Percentiles rank a stretch among this genome's conserved stretches.
Conservation (phyloP, 2,797 vertebrate species). For the Coranthus polyacanthus region DNA sequence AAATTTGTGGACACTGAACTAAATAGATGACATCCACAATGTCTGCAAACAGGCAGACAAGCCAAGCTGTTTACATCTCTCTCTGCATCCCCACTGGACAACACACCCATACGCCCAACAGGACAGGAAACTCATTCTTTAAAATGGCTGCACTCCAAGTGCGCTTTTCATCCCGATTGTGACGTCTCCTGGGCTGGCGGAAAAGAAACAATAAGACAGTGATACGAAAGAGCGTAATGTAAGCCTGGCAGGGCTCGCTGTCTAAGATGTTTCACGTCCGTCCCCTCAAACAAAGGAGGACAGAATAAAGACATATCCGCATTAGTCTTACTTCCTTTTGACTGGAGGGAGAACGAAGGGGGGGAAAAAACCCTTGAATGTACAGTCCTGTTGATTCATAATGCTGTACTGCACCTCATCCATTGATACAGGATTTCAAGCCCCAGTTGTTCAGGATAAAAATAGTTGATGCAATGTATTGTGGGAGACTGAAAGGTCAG, state of each 20-base stretch:
- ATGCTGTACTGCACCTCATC: slow-evolving; percentile 55
- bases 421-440: slow-evolving; percentile 82
- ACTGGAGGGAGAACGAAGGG: slow-evolving; percentile 37
- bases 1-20: slow-evolving; percentile 60
- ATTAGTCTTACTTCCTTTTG: slow-evolving; percentile 55
- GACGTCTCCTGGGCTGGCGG: slow-evolving; percentile 20
- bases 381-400: slow-evolving; percentile 69
- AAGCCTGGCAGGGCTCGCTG: slow-evolving; percentile 43
- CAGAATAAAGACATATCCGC: slow-evolving; percentile 53
- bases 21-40: slow-evolving; percentile 68
- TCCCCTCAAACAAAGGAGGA: slow-evolving; percentile 42
- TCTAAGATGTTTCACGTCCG: slow-evolving; percentile 51
- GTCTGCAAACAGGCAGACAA: slow-evolving; percentile 57
- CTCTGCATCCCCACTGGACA: slow-evolving; percentile 26
- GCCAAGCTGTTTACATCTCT: slow-evolving; percentile 42
- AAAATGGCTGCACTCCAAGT: slow-evolving; percentile 60
- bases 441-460: slow-evolving; percentile 77
- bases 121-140: slow-evolving; percentile 37
- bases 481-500: slow-evolving; percentile 77
- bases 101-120: slow-evolving; percentile 27
- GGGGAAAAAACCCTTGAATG: slow-evolving; percentile 50
- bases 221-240: slow-evolving; percentile 41
- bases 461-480: slow-evolving; percentile 73
- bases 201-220: slow-evolving; percentile 40
- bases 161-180: slow-evolving; percentile 39